A percentile compares a stretch with the other conserved stretches of the same genome.
Evolutionary conservation across 2,888 invertebrate genomes (phyloP).

Genomic region (Xestia ashworthii): DNA sequence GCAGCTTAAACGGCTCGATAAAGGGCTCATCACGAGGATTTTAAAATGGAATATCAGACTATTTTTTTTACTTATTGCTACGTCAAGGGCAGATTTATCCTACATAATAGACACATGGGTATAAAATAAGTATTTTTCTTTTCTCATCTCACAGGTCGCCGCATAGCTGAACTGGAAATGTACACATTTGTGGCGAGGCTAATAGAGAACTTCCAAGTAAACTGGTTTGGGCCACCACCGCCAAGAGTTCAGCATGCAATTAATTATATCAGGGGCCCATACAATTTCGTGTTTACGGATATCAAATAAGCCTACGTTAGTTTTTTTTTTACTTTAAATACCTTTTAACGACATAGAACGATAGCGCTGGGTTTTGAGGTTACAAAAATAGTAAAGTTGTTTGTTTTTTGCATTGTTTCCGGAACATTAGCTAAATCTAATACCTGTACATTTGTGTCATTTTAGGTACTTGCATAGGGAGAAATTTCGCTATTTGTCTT

Average conservation of each 20-base stretch:
- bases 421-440: too few species aligned
- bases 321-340: neutral
- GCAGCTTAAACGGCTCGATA: too few species aligned
- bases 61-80: too few species aligned
- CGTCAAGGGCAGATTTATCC: too few species aligned
- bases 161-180: slow-evolving; percentile 92
- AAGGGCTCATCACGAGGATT: too few species aligned
- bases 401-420: too few species aligned
- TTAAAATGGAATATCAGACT: too few species aligned
- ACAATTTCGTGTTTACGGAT: slow-evolving; percentile 81
- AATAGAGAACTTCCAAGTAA: slow-evolving; percentile 76
- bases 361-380: too few species aligned
- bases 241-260: slow-evolving; percentile 71
- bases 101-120: neutral
- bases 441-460: too few species aligned
- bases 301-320: slow-evolving; percentile 24
- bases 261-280: slow-evolving; percentile 80
- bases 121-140: neutral
- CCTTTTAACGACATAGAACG: neutral
- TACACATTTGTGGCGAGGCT: slow-evolving; percentile 82
- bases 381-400: too few species aligned
- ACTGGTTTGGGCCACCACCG: slow-evolving; percentile 79
- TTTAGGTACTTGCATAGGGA: too few species aligned
- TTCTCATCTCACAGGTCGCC: slow-evolving; percentile 84
- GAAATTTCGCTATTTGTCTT: too few species aligned